Evolutionary conservation across 2,888 invertebrate genomes (phyloP).

Genomic region (Caenorhabditis wallacei): DNA sequence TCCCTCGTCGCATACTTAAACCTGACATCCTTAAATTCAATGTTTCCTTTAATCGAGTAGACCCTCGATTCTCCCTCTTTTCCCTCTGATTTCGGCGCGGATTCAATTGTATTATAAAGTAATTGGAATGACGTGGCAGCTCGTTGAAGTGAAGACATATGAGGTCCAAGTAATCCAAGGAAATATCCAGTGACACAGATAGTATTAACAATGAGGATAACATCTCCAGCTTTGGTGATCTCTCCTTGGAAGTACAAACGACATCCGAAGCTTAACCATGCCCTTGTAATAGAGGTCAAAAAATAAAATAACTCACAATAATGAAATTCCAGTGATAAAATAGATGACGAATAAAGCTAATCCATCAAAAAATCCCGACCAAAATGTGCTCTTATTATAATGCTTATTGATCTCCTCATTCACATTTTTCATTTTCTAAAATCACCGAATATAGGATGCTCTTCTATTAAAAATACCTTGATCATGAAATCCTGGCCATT

Average conservation of each 20-base stretch:
- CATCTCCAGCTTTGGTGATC: conserved; percentile 68
- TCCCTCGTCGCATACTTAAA: conserved; percentile 76
- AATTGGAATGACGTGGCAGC: conserved; percentile 52
- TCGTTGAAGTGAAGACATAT: conserved; percentile 66
- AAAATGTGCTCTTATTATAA: conserved; percentile 63
- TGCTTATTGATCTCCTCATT: conserved; percentile 51
- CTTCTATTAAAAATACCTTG: conserved; percentile 35
- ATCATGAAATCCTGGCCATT: conserved; percentile 73
- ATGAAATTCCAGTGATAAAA: conserved; percentile 67
- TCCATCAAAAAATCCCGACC: conserved; percentile 75
- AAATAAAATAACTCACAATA: conserved; percentile 61
- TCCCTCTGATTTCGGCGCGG: conserved; percentile 37
- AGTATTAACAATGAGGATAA: conserved; percentile 70
- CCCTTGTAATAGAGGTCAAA: no score
- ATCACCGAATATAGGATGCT: neutral
- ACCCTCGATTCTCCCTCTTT: conserved; percentile 50
- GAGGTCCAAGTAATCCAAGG: conserved; percentile 70
- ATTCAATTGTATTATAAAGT: conserved; percentile 33
- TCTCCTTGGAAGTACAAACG: conserved; percentile 66
- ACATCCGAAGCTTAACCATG: conserved; percentile 65
- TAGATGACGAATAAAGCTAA: conserved; percentile 68
- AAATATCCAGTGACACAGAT: conserved; percentile 71
- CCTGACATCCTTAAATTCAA: conserved; percentile 76
- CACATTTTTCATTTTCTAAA: conserved; percentile 53
- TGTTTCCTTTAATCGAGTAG: conserved; percentile 62